Percentiles rank a stretch among this genome's conserved stretches.
Evolutionary conservation across 2,113 vertebrate species (phyloP).

Genomic region (Ramphastos sulfuratus): DNA sequence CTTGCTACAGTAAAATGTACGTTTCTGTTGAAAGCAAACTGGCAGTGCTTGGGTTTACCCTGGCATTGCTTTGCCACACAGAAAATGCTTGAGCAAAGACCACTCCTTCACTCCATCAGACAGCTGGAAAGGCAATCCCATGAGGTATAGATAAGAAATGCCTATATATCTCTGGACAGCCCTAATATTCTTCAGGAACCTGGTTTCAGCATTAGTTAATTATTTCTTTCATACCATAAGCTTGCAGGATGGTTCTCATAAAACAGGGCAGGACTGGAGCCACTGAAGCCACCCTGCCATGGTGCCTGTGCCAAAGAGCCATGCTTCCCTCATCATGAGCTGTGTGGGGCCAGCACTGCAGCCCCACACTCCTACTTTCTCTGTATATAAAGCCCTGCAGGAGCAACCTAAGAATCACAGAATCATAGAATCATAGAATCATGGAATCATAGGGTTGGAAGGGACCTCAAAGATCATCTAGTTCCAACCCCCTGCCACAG

Average conservation of each 20-base stretch:
- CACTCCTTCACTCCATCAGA: neutral
- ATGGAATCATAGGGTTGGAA: too few species aligned
- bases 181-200: neutral
- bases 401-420: neutral
- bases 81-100: neutral
- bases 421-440: too few species aligned
- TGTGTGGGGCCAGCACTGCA: neutral
- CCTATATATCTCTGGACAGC: neutral
- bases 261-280: neutral
- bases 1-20: neutral
- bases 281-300: neutral
- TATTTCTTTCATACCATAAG: neutral
- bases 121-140: neutral
- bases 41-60: neutral
- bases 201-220: neutral
- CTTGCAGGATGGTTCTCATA: neutral
- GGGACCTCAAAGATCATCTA: too few species aligned
- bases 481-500: too few species aligned
- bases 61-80: neutral
- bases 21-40: neutral
- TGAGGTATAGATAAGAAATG: neutral
- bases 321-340: neutral
- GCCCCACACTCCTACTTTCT: neutral
- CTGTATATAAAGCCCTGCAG: neutral
- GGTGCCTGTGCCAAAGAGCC: neutral